Conservation (phyloP, 92 coral and sea anemone species). For the Diadumene lineata region DNA sequence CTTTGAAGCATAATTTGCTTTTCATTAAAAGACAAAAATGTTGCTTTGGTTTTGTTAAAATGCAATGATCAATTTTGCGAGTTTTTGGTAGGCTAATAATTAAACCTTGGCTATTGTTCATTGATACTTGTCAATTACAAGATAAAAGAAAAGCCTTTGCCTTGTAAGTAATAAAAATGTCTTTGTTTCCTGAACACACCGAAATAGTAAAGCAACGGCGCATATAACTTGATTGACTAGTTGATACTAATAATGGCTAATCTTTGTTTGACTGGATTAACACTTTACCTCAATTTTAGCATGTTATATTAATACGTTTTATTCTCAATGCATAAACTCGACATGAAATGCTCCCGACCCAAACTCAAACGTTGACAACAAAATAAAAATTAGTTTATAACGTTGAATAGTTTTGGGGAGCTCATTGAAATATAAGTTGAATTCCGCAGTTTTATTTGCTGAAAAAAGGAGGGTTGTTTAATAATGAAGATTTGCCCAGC, state of each 20-base stretch:
- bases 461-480: background rate
- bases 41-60: too few relatives aligned
- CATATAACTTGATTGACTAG: background rate
- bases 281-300: too few relatives aligned
- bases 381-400: background rate
- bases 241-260: too few relatives aligned
- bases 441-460: background rate
- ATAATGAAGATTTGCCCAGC: constrained; percentile 4
- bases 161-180: background rate
- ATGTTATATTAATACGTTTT: too few relatives aligned
- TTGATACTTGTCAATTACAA: background rate
- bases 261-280: too few relatives aligned
- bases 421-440: background rate
- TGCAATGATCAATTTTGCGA: too few relatives aligned
- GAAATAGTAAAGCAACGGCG: background rate
- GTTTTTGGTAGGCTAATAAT: background rate
- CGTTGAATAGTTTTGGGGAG: background rate
- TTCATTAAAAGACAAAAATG: too few relatives aligned
- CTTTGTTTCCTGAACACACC: background rate
- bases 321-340: too few relatives aligned
- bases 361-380: too few relatives aligned
- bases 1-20: too few relatives aligned
- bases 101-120: background rate
- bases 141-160: background rate
- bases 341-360: too few relatives aligned